Evolutionary conservation across 1,140 invertebrate genomes (phyloP).

Genomic region (Heliconius hermathena): DNA sequence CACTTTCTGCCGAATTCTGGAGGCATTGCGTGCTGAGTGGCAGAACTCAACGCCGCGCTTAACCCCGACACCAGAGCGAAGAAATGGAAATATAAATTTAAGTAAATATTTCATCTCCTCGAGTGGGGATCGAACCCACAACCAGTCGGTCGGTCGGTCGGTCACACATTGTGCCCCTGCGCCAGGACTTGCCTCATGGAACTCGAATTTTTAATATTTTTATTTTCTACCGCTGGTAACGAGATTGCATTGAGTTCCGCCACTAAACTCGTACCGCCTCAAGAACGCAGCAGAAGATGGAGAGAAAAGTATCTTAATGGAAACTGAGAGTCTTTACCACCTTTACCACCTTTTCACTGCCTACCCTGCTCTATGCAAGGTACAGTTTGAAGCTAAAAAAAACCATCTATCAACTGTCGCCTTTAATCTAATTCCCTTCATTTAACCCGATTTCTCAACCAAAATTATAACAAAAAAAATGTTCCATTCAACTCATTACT

Average conservation of each 20-base stretch:
- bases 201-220: too few species aligned
- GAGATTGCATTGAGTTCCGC: background rate
- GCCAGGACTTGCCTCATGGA: too few species aligned
- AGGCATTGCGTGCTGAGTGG: too few species aligned
- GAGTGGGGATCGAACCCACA: too few species aligned
- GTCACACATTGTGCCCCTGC: too few species aligned
- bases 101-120: too few species aligned
- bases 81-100: too few species aligned
- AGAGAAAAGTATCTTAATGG: too few species aligned
- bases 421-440: background rate
- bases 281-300: background rate
- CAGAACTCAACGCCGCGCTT: too few species aligned
- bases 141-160: too few species aligned
- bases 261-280: background rate
- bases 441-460: background rate
- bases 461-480: background rate
- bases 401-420: background rate
- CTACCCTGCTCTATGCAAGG: background rate
- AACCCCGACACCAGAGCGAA: too few species aligned
- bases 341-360: background rate
- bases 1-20: too few species aligned
- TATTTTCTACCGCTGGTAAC: background rate
- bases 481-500: constrained; percentile 10
- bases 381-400: background rate
- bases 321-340: background rate